These are phyloP conservation scores for Muricea muricata DNA, from an alignment of 92 coral and sea anemone genomes.

Conservation along the genomic window DNA sequence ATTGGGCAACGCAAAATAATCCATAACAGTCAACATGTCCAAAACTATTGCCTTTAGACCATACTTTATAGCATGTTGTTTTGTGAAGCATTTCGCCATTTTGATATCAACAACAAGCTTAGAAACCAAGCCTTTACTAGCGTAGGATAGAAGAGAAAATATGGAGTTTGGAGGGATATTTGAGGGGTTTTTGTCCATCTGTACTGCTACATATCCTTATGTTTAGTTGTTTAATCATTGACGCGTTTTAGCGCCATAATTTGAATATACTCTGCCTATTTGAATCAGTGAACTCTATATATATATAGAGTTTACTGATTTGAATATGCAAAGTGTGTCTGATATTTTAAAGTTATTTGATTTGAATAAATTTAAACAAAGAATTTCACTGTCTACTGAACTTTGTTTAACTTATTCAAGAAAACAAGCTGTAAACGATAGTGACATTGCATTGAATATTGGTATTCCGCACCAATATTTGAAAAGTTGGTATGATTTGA, in stretches of 20 bases:
- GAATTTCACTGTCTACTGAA: constrained; percentile 24
- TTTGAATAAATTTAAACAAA: constrained; percentile 24
- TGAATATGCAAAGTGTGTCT: background rate
- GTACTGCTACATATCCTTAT: constrained; percentile 5
- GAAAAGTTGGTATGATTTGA: constrained; percentile 42
- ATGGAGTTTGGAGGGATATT: background rate
- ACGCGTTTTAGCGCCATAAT: background rate
- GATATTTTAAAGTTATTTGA: constrained; percentile 21
- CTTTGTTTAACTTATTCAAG: constrained; percentile 25
- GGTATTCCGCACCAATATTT: constrained; percentile 43
- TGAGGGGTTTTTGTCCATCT: no score
- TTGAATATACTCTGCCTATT: background rate
- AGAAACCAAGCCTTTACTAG: constrained; percentile 33
- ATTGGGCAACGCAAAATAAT: background rate
- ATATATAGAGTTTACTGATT: background rate
- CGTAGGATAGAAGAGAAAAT: constrained; percentile 29
- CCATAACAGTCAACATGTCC: background rate
- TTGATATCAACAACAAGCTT: constrained; percentile 44
- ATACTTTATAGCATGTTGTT: no score
- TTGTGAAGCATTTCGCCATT: background rate
- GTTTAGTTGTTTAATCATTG: background rate
- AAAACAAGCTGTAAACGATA: constrained; percentile 8
- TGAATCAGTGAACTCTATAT: background rate
- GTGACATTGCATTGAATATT: constrained; percentile 23
- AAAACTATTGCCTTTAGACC: background rate